A percentile compares a stretch with the other conserved stretches of the same genome.
phyloP scores from a whole-genome alignment of 1,140 invertebrate genomes.

The Hypsibius dujardini region DNA sequence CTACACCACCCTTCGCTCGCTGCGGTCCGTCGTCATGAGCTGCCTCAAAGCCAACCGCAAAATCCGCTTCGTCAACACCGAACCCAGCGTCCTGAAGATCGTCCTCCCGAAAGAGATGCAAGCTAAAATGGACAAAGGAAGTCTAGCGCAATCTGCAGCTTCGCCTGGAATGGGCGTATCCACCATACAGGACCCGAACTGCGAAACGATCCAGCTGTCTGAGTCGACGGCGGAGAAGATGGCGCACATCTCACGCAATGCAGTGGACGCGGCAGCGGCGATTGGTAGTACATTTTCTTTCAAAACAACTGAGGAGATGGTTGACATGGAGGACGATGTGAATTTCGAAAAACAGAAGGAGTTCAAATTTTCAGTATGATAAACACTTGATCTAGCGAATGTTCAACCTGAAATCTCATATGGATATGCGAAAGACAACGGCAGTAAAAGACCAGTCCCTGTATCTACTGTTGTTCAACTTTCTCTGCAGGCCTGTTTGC shows the following conservation, averaged over 20 bases:
- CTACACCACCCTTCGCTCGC: conserved; percentile 4
- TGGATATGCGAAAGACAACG: no score
- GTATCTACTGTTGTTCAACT: no score
- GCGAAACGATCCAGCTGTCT: neutral
- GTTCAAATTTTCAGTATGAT: no score
- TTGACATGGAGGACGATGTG: no score
- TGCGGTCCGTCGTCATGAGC: neutral
- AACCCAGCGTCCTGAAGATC: neutral
- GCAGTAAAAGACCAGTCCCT: no score
- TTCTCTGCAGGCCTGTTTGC: no score
- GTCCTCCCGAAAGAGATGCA: conserved; percentile 12
- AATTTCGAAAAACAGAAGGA: no score
- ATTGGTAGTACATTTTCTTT: neutral
- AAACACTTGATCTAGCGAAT: no score
- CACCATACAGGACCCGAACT: neutral
- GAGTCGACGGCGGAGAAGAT: neutral
- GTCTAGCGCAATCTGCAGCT: neutral
- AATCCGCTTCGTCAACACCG: conserved; percentile 6
- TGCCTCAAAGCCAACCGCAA: neutral
- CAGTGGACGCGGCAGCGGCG: neutral
- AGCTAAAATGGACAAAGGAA: neutral
- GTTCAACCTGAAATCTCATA: no score
- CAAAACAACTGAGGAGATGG: neutral
- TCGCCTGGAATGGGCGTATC: no score
- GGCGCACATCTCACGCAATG: neutral